phyloP scores from a whole-genome alignment of 2,113 vertebrate species.

The Cisticola juncidis region DNA sequence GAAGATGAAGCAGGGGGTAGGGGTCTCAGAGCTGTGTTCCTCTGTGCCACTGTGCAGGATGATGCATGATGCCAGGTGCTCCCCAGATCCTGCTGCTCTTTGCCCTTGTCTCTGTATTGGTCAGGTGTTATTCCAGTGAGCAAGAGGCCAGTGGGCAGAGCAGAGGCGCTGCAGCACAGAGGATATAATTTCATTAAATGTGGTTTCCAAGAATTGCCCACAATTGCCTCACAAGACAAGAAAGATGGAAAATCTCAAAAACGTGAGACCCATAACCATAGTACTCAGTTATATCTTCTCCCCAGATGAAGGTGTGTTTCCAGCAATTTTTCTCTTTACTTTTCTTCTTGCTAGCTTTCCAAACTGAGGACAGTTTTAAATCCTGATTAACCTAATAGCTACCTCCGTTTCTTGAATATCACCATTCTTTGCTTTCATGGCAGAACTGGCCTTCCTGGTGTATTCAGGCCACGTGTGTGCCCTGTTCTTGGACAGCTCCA shows the following conservation, averaged over 20 bases:
- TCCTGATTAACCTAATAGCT: neutral
- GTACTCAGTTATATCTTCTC: neutral
- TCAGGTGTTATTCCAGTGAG: neutral
- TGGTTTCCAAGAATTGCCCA: neutral
- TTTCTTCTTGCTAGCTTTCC: neutral
- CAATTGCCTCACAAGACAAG: neutral
- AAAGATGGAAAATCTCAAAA: neutral
- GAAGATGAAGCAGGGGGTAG: neutral
- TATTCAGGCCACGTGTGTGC: neutral
- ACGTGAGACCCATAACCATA: neutral
- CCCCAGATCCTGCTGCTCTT: neutral
- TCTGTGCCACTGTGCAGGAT: neutral
- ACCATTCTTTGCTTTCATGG: neutral
- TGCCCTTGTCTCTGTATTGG: neutral
- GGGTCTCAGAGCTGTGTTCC: neutral
- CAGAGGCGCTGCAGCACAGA: neutral
- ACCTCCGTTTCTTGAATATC: neutral
- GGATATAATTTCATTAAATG: neutral
- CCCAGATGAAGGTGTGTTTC: neutral
- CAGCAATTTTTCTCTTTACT: neutral
- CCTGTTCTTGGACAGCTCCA: slow-evolving; percentile 1
- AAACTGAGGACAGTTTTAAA: neutral
- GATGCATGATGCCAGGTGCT: neutral
- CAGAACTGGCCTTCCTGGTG: slow-evolving; percentile 2
- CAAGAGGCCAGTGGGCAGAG: neutral